These are phyloP conservation scores for Aphidoletes aphidimyza DNA, from an alignment of 2,888 invertebrate species.

Conservation along the genomic window DNA sequence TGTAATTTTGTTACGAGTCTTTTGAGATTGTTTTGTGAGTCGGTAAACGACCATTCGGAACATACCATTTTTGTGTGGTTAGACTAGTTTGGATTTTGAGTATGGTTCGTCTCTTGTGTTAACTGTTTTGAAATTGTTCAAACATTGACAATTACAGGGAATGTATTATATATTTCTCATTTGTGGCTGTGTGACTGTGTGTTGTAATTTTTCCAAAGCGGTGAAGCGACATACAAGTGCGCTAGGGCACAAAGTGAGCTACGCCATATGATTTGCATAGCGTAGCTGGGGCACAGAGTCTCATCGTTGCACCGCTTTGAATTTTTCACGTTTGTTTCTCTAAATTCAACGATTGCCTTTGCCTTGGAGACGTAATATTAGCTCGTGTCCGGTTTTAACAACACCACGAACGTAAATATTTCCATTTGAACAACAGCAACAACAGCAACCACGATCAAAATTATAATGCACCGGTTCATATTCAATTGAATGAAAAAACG, in stretches of 20 bases:
- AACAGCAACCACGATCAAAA: too few species aligned
- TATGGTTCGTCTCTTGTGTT: background rate
- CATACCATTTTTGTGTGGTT: too few species aligned
- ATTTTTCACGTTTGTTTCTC: too few species aligned
- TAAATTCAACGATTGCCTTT: too few species aligned
- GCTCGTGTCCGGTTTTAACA: slow-evolving; percentile 6
- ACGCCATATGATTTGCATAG: too few species aligned
- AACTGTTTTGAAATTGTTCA: background rate
- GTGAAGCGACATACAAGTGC: background rate
- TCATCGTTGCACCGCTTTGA: too few species aligned
- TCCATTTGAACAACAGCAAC: too few species aligned
- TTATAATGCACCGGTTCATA: background rate
- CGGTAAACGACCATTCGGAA: slow-evolving; percentile 22
- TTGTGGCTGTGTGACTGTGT: background rate
- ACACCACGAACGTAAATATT: background rate
- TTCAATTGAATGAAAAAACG: too few species aligned
- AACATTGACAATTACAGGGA: slow-evolving; percentile 51
- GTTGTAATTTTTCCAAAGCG: background rate
- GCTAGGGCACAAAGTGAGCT: too few species aligned
- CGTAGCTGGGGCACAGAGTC: too few species aligned
- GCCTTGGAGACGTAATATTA: too few species aligned
- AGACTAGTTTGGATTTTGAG: background rate
- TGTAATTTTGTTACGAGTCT: slow-evolving; percentile 14
- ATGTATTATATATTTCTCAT: too few species aligned
- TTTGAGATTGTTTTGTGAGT: background rate